These are phyloP conservation scores for Aeoliscus strigatus DNA, from an alignment of 2,797 vertebrate species.

Conservation along the genomic window DNA sequence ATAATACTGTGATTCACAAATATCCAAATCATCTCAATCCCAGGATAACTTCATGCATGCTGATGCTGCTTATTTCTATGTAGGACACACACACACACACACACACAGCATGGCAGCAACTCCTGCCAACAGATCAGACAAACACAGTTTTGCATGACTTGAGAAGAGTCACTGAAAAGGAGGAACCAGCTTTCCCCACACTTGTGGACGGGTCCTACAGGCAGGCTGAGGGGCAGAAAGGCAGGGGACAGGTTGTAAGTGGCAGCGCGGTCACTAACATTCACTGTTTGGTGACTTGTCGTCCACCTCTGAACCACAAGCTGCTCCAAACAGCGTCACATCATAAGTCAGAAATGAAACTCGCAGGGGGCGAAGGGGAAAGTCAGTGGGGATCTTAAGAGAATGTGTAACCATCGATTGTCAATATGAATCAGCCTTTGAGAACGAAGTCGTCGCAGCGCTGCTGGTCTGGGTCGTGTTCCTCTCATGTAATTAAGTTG, in stretches of 20 bases:
- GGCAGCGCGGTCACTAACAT: conserved; percentile 48
- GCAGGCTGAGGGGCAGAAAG: conserved; percentile 1
- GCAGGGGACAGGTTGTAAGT: too few species aligned
- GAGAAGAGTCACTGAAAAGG: too few species aligned
- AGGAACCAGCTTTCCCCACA: conserved; percentile 33
- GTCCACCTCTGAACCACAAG: conserved; percentile 22
- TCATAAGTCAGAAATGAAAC: conserved; percentile 41
- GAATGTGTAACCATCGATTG: too few species aligned
- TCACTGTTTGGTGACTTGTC: conserved; percentile 48
- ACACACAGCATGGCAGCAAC: conserved; percentile 45
- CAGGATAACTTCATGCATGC: conserved; percentile 39
- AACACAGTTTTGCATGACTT: conserved; percentile 30
- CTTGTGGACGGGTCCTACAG: conserved; percentile 16
- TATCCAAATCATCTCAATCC: conserved; percentile 54
- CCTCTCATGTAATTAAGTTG: too few species aligned
- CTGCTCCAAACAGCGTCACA: conserved; percentile 19
- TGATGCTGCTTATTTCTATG: conserved; percentile 49
- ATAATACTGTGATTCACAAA: conserved; percentile 26
- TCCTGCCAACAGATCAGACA: conserved; percentile 34
- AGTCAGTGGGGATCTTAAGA: conserved; percentile 8
- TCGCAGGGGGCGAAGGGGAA: conserved; percentile 8
- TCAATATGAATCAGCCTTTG: background rate
- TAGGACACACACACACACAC: too few species aligned
- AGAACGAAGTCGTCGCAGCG: conserved; percentile 29
- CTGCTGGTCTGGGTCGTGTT: too few species aligned